phyloP scores from a whole-genome alignment of 1,140 invertebrate species.

The Caenorhabditis briggsae region DNA sequence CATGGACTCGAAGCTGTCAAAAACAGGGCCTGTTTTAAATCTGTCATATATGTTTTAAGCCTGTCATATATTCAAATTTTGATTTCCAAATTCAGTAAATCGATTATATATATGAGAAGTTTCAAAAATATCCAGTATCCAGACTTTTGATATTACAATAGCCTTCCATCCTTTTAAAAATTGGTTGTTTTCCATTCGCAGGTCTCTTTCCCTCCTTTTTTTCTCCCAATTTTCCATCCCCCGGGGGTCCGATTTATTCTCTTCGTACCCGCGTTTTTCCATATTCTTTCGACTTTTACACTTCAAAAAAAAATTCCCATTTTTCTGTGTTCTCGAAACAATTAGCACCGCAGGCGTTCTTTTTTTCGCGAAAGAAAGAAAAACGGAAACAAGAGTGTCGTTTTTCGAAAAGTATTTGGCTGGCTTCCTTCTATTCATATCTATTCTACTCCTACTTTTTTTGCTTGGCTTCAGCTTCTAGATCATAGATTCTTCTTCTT shows the following conservation, averaged over 20 bases:
- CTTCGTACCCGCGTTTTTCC: background rate
- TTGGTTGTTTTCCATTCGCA: slow-evolving; percentile 44
- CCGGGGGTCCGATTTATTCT: slow-evolving; percentile 49
- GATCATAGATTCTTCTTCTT: background rate
- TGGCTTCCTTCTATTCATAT: background rate
- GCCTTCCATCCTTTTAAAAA: background rate
- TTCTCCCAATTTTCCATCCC: slow-evolving; percentile 1
- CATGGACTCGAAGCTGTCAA: too few relatives aligned
- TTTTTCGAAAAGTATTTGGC: background rate
- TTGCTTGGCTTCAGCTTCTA: background rate
- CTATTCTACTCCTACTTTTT: background rate
- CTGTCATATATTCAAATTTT: too few relatives aligned
- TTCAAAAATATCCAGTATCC: background rate
- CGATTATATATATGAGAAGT: too few relatives aligned
- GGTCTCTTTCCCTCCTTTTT: background rate
- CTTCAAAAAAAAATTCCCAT: background rate
- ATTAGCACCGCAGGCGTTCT: background rate
- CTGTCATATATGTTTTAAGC: too few relatives aligned
- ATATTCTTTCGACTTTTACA: slow-evolving; percentile 29
- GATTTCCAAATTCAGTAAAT: too few relatives aligned
- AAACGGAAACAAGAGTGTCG: too few relatives aligned
- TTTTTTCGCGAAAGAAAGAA: background rate
- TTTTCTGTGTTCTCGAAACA: background rate
- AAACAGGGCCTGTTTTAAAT: too few relatives aligned
- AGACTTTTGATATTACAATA: background rate